These are phyloP conservation scores for Lepidocyrtoides sp. DNA, from an alignment of 2,888 invertebrate species.

Conservation along the genomic window DNA sequence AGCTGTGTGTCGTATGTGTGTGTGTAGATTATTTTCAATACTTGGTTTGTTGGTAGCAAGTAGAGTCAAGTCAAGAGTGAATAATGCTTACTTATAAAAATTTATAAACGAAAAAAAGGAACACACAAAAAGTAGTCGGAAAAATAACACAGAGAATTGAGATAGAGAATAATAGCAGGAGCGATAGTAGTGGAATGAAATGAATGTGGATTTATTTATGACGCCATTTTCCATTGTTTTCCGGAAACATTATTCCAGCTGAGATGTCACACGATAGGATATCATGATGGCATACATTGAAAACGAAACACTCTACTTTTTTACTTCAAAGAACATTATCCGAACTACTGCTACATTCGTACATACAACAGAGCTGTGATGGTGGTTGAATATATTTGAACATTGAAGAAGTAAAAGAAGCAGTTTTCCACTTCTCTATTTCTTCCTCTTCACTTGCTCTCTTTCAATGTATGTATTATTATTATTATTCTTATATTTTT, in stretches of 20 bases:
- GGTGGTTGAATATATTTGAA: no score
- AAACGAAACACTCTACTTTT: not conserved
- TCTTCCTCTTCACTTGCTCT: not conserved
- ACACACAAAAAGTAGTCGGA: not conserved
- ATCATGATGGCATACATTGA: constrained; percentile 3
- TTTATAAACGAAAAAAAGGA: constrained; percentile 10
- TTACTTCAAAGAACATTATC: constrained; percentile 47
- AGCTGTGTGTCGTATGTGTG: no score
- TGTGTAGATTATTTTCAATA: not conserved
- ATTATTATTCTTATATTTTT: not conserved
- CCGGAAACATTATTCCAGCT: constrained; percentile 71
- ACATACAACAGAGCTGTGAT: not conserved
- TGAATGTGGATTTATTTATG: constrained; percentile 70
- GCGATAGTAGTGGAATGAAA: constrained; percentile 31
- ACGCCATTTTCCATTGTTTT: constrained; percentile 73
- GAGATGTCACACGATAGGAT: constrained; percentile 64
- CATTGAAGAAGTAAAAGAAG: not conserved
- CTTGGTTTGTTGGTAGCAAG: not conserved
- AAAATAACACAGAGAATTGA: not conserved
- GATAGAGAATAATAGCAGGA: not conserved
- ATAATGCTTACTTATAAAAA: constrained; percentile 47
- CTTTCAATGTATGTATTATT: no score
- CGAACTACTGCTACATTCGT: not conserved
- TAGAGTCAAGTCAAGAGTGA: constrained; percentile 57
- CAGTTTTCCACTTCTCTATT: constrained; percentile 5